These are phyloP conservation scores for Pluvianellus socialis DNA, from an alignment of 2,113 vertebrate genomes.

Conservation along the genomic window DNA sequence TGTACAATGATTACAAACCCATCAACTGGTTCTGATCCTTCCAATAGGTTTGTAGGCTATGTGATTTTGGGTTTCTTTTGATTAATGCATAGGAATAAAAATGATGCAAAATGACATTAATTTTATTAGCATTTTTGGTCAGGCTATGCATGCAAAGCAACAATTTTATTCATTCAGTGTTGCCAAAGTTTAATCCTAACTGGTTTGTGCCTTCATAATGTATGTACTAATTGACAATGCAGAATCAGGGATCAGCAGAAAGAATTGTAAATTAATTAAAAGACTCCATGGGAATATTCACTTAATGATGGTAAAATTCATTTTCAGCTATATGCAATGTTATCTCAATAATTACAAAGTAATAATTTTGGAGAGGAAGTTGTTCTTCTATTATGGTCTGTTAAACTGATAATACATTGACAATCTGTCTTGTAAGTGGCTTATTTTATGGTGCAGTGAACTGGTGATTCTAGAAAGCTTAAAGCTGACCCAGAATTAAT, in stretches of 20 bases:
- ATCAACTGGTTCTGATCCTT: not conserved
- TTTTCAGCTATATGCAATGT: not conserved
- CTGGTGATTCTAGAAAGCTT: constrained; percentile 7
- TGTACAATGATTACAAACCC: not conserved
- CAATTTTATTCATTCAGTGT: not conserved
- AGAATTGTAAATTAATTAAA: not conserved
- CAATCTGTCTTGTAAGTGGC: not conserved
- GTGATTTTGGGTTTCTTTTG: not conserved
- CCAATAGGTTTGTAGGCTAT: not conserved
- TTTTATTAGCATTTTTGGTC: not conserved
- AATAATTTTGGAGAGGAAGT: not conserved
- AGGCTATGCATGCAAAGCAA: not conserved
- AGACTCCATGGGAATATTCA: not conserved
- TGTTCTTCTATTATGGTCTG: constrained; percentile 9
- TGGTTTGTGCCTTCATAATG: not conserved
- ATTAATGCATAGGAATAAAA: not conserved
- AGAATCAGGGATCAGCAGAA: not conserved
- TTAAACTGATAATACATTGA: not conserved
- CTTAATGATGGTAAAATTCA: not conserved
- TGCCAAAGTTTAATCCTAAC: not conserved
- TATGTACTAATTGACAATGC: not conserved
- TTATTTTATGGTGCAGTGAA: constrained; percentile 34
- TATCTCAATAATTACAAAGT: constrained; percentile 19
- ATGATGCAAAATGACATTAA: not conserved
- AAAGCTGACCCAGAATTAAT: not conserved